Conservation (phyloP, 2,113 vertebrate species). For the Smithornis capensis region DNA sequence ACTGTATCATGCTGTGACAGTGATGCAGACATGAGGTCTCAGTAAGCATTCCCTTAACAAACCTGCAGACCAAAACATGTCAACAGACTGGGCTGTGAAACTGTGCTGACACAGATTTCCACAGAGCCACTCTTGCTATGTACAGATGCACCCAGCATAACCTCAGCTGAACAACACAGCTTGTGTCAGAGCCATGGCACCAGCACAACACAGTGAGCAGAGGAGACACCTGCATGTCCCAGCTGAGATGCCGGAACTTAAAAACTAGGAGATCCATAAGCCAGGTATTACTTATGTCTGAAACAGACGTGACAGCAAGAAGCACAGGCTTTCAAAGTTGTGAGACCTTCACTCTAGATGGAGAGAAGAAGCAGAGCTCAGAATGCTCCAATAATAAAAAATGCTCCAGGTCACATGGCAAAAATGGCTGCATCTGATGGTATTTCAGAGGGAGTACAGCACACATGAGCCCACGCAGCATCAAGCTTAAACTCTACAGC, state of each 20-base stretch:
- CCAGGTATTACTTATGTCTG: neutral
- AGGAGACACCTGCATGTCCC: neutral
- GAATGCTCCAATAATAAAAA: neutral
- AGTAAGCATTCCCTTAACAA: neutral
- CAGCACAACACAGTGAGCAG: neutral
- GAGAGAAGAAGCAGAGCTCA: neutral
- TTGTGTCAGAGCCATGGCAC: neutral
- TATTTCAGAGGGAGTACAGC: neutral
- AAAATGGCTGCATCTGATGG: neutral
- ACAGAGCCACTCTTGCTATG: neutral
- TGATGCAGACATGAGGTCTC: neutral
- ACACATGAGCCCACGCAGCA: neutral
- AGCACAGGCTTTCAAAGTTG: neutral
- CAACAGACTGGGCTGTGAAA: neutral
- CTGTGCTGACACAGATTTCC: neutral
- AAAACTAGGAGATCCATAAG: neutral
- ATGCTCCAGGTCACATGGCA: neutral
- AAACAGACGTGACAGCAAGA: neutral
- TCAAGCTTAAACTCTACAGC: neutral
- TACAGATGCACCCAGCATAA: neutral
- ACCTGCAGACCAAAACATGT: neutral
- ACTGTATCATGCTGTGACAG: neutral
- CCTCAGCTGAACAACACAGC: neutral
- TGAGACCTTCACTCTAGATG: neutral
- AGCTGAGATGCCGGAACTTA: neutral